Evolutionary conservation across 2,113 vertebrate genomes (phyloP), one percentile per base, ranked within the genome.

Genomic region (Nycticorax nycticorax): DNA sequence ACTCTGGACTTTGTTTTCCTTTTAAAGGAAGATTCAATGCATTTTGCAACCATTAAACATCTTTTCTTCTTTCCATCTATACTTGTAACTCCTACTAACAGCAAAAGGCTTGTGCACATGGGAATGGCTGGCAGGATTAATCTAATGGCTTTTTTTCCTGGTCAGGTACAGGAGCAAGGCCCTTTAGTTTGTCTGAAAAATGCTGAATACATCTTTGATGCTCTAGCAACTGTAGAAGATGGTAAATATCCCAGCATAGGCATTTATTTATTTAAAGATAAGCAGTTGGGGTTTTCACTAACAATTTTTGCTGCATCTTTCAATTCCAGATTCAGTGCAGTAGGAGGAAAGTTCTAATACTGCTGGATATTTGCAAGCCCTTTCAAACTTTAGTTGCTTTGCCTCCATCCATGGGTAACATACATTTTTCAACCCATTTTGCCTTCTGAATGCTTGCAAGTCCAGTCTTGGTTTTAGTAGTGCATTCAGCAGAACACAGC

Each of bases 11-110:
- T 95, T 89, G 84, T 89, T 93, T 93, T 88, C 84, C 57, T 82
- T 91, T 94, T 85, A 92, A 82, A 97, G 81, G 77, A 95, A 88
- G 92, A 88, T 79, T 92, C 81, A 95, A 95, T 92, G 71, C 92
- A 56, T 87, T 95, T 92, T 89, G 82, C 89, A 91, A 88, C 77
- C 84, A 87, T 93, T 94, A 94, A 96, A 92, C 59, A 79, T 68
- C 74, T 94, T 93, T 96, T 95, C 62, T 92, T 91, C 86, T 94
- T 91, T 89, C 37, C 62, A 85, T 30, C 74, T 82, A 69, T 41
- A 76, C 83, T 93, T 92, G 56, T 57, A 94, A 83, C 53, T 93
- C 90, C 63, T 69, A 71, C 67, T 43, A 91, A 91, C 45, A 89
- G 66, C 77, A 87, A 91, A 77, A 94, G 86, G 53, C 73, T 86